phyloP scores from a whole-genome alignment of 1,140 invertebrate species.

The Gonioctena quinquepunctata region DNA sequence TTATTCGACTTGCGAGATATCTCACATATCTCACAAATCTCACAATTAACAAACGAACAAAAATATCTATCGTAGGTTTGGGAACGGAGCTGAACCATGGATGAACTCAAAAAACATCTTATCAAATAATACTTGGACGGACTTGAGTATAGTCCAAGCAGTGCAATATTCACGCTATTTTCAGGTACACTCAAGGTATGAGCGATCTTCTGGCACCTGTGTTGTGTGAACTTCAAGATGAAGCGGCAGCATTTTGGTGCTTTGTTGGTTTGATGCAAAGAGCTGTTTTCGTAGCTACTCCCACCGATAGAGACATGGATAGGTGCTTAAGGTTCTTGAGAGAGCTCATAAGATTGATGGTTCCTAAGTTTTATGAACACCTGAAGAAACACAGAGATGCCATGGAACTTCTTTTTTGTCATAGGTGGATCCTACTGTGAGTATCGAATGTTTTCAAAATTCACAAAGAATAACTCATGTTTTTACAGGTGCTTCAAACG shows the following conservation, averaged over 20 bases:
- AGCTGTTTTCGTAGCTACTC: conserved; percentile 88
- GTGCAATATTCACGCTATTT: conserved; percentile 7
- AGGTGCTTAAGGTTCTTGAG: conserved; percentile 85
- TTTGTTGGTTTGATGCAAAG: conserved; percentile 92
- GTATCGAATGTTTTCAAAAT: conserved; percentile 44
- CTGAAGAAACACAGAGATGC: conserved; percentile 81
- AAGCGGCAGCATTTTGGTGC: conserved; percentile 92
- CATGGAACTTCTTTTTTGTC: conserved; percentile 86
- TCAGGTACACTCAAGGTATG: conserved; percentile 79
- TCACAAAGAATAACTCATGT: background rate
- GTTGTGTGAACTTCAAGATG: conserved; percentile 83
- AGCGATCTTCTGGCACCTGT: conserved; percentile 89
- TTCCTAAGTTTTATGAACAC: conserved; percentile 85
- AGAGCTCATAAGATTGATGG: conserved; percentile 84
- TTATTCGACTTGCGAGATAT: too few relatives aligned
- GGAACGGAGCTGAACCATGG: too few relatives aligned
- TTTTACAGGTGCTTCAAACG: conserved; percentile 77
- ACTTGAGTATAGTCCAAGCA: too few relatives aligned
- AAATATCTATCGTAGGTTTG: too few relatives aligned
- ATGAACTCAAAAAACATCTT: too few relatives aligned
- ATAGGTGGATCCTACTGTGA: conserved; percentile 91
- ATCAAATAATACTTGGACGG: too few relatives aligned
- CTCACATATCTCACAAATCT: too few relatives aligned
- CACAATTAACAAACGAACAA: too few relatives aligned
- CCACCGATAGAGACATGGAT: conserved; percentile 93